phyloP scores from a whole-genome alignment of 2,113 vertebrate species.

The Axis porcinus region DNA sequence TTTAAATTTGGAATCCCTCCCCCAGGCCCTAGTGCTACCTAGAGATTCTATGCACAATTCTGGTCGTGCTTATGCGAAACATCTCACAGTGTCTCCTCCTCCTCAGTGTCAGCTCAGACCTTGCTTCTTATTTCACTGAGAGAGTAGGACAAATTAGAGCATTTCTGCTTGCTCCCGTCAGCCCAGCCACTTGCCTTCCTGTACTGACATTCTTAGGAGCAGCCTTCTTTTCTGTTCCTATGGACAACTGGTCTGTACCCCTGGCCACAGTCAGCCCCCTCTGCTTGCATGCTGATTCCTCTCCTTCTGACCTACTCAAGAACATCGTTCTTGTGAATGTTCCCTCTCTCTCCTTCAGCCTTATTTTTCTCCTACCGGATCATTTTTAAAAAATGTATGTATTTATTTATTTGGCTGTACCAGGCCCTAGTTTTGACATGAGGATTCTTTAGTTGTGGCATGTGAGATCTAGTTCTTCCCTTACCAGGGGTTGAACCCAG shows the following conservation, averaged over 20 bases:
- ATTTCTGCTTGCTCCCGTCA: background rate
- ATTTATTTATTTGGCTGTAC: background rate
- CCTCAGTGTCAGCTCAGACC: background rate
- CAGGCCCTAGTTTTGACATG: background rate
- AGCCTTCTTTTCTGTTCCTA: background rate
- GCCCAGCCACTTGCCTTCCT: rapidly evolving
- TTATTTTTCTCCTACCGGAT: rapidly evolving
- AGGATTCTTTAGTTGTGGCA: background rate
- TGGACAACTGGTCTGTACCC: rapidly evolving
- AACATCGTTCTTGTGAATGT: rapidly evolving
- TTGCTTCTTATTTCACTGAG: background rate
- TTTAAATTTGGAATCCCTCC: background rate
- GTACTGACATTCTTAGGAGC: rapidly evolving
- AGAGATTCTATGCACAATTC: rapidly evolving
- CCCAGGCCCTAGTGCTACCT: background rate
- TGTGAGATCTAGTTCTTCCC: background rate
- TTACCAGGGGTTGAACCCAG: background rate
- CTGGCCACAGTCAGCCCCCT: too few relatives aligned
- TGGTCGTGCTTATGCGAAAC: rapidly evolving
- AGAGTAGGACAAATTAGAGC: background rate
- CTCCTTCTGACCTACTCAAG: background rate
- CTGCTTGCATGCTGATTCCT: too few relatives aligned
- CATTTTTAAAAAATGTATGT: background rate
- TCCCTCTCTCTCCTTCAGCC: background rate
- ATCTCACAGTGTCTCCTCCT: rapidly evolving